A percentile compares a stretch with the other conserved stretches of the same genome.
Conservation (phyloP, 2,888 invertebrate species). For the Himalopsyche kuldschensis region DNA sequence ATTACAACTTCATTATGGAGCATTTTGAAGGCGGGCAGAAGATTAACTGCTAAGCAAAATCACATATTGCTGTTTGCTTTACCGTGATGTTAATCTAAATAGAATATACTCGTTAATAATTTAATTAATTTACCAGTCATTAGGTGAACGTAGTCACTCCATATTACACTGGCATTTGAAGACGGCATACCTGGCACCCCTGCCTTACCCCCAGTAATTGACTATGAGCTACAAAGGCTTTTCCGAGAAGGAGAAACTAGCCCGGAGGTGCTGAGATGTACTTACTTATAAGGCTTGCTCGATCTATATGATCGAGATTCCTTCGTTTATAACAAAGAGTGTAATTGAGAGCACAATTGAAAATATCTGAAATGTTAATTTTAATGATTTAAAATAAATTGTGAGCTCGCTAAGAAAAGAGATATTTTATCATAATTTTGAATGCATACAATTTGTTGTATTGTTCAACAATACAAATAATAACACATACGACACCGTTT, state of each 20-base stretch:
- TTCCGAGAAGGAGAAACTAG: not conserved
- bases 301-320: not conserved
- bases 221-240: not conserved
- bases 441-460: no score
- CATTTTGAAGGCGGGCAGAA: no score
- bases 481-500: no score
- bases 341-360: not conserved
- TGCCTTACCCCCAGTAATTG: not conserved
- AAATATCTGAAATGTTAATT: not conserved
- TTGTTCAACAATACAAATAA: no score
- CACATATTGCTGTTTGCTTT: not conserved
- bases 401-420: no score
- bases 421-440: no score
- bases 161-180: not conserved
- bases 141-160: not conserved
- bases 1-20: no score
- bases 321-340: not conserved
- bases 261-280: not conserved
- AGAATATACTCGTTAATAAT: not conserved
- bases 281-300: not conserved
- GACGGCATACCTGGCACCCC: not conserved
- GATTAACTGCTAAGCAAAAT: no score
- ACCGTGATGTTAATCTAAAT: not conserved
- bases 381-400: not conserved
- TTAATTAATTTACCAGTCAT: not conserved